These are phyloP conservation scores for Triops cancriformis DNA, from an alignment of 1,140 invertebrate species.

Conservation along the genomic window DNA sequence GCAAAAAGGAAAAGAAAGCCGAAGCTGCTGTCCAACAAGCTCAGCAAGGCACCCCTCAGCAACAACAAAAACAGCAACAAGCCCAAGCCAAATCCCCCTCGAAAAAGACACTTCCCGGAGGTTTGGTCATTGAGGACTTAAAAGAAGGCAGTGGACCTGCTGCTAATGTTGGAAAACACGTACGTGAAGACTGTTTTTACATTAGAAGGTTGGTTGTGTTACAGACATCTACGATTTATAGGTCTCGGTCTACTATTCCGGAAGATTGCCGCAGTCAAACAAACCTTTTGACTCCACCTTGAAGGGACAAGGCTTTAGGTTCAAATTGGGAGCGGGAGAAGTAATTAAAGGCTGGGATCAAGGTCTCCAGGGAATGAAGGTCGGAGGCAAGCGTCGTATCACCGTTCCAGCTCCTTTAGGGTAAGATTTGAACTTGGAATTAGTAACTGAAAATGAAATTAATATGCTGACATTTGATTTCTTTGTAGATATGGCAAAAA, in stretches of 20 bases:
- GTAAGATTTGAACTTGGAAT: slow-evolving; percentile 44
- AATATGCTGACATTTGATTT: background rate
- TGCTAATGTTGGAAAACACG: slow-evolving; percentile 68
- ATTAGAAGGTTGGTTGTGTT: background rate
- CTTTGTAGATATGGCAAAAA: slow-evolving; percentile 63
- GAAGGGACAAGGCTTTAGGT: slow-evolving; percentile 72
- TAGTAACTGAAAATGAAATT: background rate
- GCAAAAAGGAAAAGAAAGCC: slow-evolving; percentile 28
- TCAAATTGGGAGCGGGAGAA: slow-evolving; percentile 69
- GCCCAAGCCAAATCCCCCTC: slow-evolving; percentile 36
- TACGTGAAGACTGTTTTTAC: slow-evolving; percentile 37
- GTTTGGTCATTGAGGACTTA: slow-evolving; percentile 66
- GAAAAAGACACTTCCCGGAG: slow-evolving; percentile 58
- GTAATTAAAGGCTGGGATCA: slow-evolving; percentile 89
- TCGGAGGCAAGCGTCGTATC: slow-evolving; percentile 80
- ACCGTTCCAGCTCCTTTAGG: slow-evolving; percentile 72
- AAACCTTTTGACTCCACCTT: slow-evolving; percentile 66
- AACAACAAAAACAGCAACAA: slow-evolving; percentile 26
- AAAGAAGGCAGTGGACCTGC: slow-evolving; percentile 61
- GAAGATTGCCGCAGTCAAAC: slow-evolving; percentile 65
- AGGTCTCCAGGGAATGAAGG: slow-evolving; percentile 79
- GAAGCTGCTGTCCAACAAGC: background rate
- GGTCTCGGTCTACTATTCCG: slow-evolving; percentile 63
- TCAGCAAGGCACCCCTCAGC: slow-evolving; percentile 14
- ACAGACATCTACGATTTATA: slow-evolving; percentile 29